Evolutionary conservation across 2,888 invertebrate species (phyloP).

Genomic region (Capitulum mitella): DNA sequence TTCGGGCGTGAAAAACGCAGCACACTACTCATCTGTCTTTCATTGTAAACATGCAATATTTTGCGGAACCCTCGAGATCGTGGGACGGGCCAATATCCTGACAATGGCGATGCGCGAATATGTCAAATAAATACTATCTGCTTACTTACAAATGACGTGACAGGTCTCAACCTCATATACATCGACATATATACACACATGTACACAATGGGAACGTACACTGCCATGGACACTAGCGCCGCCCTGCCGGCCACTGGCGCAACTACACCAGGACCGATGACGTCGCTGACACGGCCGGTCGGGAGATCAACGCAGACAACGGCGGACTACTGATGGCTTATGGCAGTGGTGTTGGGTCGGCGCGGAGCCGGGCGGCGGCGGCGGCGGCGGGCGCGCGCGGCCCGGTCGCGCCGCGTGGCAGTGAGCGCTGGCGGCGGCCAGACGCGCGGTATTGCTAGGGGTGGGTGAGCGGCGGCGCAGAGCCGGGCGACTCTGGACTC

Average conservation of each 20-base stretch:
- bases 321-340: not conserved
- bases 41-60: not conserved
- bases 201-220: not conserved
- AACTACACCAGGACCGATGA: not conserved
- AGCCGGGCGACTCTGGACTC: not conserved
- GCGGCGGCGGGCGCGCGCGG: not conserved
- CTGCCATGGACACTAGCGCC: not conserved
- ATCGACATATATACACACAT: conserved; percentile 5
- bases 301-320: not conserved
- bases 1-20: not conserved
- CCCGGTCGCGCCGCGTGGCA: not conserved
- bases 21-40: not conserved
- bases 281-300: not conserved
- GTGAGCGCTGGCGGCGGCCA: not conserved
- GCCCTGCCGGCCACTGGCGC: not conserved
- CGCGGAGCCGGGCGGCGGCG: not conserved
- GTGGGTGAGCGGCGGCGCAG: not conserved
- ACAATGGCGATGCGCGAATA: not conserved
- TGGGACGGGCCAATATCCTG: not conserved
- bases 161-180: not conserved
- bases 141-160: not conserved
- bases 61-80: conserved; percentile 6
- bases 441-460: not conserved
- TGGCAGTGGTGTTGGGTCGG: not conserved
- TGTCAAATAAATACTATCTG: conserved; percentile 20